Percentiles rank a stretch among this genome's conserved stretches.
Conservation (phyloP, 2,113 vertebrate genomes). For the Oxyruncus cristatus region DNA sequence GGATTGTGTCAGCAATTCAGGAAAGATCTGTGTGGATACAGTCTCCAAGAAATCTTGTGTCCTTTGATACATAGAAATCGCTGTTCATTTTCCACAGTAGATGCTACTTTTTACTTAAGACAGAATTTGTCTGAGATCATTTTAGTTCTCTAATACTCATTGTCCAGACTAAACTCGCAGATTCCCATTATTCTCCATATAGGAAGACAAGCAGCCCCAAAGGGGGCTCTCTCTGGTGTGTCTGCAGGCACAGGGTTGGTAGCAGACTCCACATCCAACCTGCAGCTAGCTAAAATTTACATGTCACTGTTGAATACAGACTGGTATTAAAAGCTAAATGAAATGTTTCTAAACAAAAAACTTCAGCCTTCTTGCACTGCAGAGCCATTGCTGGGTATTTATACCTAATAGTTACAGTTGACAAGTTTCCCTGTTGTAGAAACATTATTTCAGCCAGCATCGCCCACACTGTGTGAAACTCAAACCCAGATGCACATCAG, state of each 20-base stretch:
- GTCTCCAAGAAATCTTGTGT: background rate
- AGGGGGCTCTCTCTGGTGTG: fast-evolving
- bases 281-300: background rate
- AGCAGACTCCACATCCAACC: background rate
- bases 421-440: background rate
- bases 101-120: background rate
- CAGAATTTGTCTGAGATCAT: background rate
- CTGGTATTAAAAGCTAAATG: background rate
- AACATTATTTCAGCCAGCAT: background rate
- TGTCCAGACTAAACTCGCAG: background rate
- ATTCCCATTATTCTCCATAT: fast-evolving
- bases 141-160: background rate
- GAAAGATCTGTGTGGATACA: background rate
- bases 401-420: background rate
- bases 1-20: background rate
- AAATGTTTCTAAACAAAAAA: background rate
- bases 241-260: fast-evolving
- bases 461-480: fast-evolving
- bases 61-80: background rate
- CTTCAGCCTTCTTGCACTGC: fast-evolving
- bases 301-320: background rate
- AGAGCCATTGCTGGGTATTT: background rate
- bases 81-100: background rate
- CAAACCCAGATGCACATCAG: background rate
- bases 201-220: background rate